These are phyloP conservation scores for Papilio machaon DNA, from an alignment of 1,140 invertebrate genomes.

Conservation along the genomic window DNA sequence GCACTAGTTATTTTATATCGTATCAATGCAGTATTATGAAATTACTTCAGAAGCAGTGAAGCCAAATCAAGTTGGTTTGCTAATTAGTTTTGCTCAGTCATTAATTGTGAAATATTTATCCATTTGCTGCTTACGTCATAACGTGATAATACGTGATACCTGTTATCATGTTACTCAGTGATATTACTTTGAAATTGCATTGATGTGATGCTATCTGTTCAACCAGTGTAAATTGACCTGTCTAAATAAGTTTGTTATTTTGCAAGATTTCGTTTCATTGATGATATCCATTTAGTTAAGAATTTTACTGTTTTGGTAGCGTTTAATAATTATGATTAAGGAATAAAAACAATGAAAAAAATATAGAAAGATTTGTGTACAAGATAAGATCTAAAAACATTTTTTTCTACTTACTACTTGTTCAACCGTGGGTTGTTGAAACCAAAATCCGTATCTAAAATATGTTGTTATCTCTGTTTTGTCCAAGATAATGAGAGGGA, in stretches of 20 bases:
- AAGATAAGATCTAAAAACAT: background rate
- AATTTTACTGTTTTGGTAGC: background rate
- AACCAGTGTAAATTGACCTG: slow-evolving; percentile 1
- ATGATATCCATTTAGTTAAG: background rate
- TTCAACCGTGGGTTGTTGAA: too few species aligned
- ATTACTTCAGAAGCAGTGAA: background rate
- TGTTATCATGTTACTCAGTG: slow-evolving; percentile 11
- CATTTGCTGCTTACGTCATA: slow-evolving; percentile 7
- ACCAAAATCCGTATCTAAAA: too few species aligned
- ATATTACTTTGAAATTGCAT: background rate
- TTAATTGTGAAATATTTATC: slow-evolving; percentile 32
- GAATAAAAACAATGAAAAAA: too few species aligned
- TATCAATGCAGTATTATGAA: slow-evolving; percentile 23
- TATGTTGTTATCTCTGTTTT: too few species aligned
- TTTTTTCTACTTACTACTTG: too few species aligned
- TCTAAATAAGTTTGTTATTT: background rate
- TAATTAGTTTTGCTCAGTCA: slow-evolving; percentile 33
- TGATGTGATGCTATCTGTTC: background rate
- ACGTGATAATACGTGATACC: background rate
- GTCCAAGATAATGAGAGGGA: too few species aligned
- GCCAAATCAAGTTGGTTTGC: slow-evolving; percentile 21
- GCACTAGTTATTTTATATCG: slow-evolving; percentile 15
- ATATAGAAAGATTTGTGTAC: too few species aligned
- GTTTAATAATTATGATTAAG: too few species aligned
- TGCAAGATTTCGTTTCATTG: background rate